Evolutionary conservation across 1,140 invertebrate genomes (phyloP), one percentile per base, ranked within the genome.

Genomic region (Ceratosolen fusciceps): DNA sequence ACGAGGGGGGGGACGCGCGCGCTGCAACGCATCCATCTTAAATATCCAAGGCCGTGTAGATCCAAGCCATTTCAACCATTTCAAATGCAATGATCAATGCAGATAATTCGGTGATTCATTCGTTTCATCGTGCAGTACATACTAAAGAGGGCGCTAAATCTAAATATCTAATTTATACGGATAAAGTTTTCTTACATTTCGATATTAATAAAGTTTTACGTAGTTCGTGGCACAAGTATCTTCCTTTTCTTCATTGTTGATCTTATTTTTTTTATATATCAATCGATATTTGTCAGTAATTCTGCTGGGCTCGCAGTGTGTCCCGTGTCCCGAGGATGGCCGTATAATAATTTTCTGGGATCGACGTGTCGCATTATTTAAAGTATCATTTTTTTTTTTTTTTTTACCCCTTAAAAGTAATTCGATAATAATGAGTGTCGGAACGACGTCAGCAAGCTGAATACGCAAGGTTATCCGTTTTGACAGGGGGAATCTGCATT

Each of bases 401-500:
- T 21, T 34, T 52, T 54, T 34, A 3, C 14, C n/a, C n/a, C 10
- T 31, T 43, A 31, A 60, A 9, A 34, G n/a, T 65, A 37, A 47
- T 62, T 8, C 1, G 39, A 60, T 0, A 62, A 43, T 29, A 9
- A 26, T 74, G 54, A 58, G 24, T 78, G 34, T 65, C 47, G 74
- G 72, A 16, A 80, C 81, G 71, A 78, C 75, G 67, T 76, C 75
- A 83, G 68, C 49, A 56, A 80, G 65, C 71, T 80, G 62, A 79
- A 71, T 78, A 78, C 80, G 77, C 77, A 82, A 74, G 78, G 75
- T 74, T 83, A 81, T 49, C 21, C 37, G 24, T 52, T 54, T 60
- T 65, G 71, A 77, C 49, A 82, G 77, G 16, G 52, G 67, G 52
- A 65, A 68, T n/a, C 29, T 72, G 26, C 70, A 26, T n/a, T 58